A percentile compares a stretch with the other conserved stretches of the same genome.
These are phyloP conservation scores for Cygnus olor DNA, from an alignment of 2,797 vertebrate species.

Conservation along the genomic window DNA sequence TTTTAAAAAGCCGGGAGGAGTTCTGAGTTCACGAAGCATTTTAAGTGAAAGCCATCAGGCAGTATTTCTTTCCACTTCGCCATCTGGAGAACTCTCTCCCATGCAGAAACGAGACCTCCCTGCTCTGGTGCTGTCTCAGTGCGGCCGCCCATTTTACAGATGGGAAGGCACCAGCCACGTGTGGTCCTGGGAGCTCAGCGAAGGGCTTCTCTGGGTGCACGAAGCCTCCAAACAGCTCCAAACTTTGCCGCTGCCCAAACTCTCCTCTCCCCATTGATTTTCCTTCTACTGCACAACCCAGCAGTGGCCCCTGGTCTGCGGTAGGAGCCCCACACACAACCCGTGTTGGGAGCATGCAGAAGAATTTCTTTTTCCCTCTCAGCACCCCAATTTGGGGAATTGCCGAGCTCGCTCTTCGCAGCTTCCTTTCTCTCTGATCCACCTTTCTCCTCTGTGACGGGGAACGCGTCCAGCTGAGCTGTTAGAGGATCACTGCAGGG, in stretches of 20 bases:
- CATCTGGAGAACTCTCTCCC: neutral
- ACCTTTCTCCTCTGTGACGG: neutral
- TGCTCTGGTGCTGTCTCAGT: neutral
- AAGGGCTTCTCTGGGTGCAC: neutral
- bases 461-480: neutral
- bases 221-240: neutral
- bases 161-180: neutral
- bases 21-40: neutral
- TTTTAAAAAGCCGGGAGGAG: conserved; percentile 19
- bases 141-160: neutral
- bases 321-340: neutral
- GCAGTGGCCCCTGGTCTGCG: neutral
- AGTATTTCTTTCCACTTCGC: neutral
- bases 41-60: neutral
- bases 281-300: neutral
- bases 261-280: neutral
- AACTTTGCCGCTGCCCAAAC: neutral
- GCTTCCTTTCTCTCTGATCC: neutral
- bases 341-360: neutral
- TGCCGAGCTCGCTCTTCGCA: neutral
- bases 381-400: neutral
- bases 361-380: neutral
- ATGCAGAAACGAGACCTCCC: neutral
- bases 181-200: accelerated
- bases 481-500: neutral